Base-by-base conservation (phyloP, 2,113 vertebrate species). In the Pomatorhinus ruficollis region DNA sequence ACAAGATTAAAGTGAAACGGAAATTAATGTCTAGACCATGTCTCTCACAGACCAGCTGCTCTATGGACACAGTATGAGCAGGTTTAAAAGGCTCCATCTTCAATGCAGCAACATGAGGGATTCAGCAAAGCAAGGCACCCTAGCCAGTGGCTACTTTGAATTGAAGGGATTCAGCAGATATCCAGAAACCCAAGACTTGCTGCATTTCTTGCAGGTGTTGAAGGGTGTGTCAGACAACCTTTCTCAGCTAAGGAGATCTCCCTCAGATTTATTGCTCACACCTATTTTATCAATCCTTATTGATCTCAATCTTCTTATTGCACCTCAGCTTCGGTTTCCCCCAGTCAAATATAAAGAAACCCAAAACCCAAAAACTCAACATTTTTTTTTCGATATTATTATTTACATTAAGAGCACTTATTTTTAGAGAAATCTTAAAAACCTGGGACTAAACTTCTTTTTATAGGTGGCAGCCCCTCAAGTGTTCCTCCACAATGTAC, bases 291-390 rank as follows among this genome's bases (percentile, higher is more conserved):
- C 50, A 80, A 7, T 56, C 9, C 3, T 65, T 72, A 60, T 40
- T 80, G 15, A 27, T 83, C 14, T 80, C 33, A 59, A 39, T 31
- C 56, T 83, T 57, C 33, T 19, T 68, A 64, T 10, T 63, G 31
- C 1, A 1, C 40, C 16, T 53, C 49, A 90, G 19, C 9, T 64
- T 70, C 0, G 0, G 4, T 65, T 83, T 87, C 8, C 14, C n/a
- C 3, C 22, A 87, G 8, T 15, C 39, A 59, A 72, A 83, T 52
- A 11, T 7, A 27, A 72, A 60, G 42, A 50, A 22, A 0, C 0
- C 2, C 15, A 39, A n/a, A 49, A n/a, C 3, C 7, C 16, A 12
- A 63, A 61, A 25, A 1, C 2, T 1, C 5, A 53, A 28, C 9
- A 15, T 4, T 21, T 49, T 79, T 19, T 16, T 47, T 17, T 24